Evolutionary conservation across 2,113 vertebrate genomes (phyloP), one percentile per base, ranked within the genome.

Genomic region (Python bivittatus): DNA sequence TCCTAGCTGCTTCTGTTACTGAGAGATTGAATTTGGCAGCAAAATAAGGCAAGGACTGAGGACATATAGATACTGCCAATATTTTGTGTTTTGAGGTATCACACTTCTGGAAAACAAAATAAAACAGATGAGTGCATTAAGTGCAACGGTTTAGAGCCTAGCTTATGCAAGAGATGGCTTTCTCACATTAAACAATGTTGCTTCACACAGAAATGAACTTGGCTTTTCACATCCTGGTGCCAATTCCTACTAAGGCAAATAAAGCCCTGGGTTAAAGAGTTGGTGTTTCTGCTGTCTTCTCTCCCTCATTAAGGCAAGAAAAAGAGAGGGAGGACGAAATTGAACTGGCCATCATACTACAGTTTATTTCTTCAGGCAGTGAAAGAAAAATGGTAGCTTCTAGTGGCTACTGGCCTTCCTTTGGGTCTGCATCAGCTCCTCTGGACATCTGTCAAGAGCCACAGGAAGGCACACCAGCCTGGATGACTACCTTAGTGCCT

Each of bases 11-110:
- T 94, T 99, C 98, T 1, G 97, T 97, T 95, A 99, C 95, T 89
- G 98, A 98, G 95, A 99, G 88, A 61, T 93, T 97, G 90, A 99
- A 98, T 95, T 99, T 99, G 94, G 98, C 98, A 88, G 99, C 98
- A 95, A 99, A 99, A 96, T 99, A 99, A 97, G 98, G 98, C 97
- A 98, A 96, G 93, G 98, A 98, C 96, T 98, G 98, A 88, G 98
- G 98, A 94, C 97, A 98, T 64, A 98, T 88, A 42, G 97, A 98
- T 91, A 97, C 98, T 52, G 96, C 98, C 95, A 98, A 95, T 94
- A 98, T 97, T 96, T 96, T 98, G 96, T 98, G 98, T 97, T 97
- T 97, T 86, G 98, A 98, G 94, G 97, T 93, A 94, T 98, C 98
- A 84, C 98, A 98, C 95, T 97, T 98, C 98, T 98, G 93, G 68